Evolutionary conservation across 2,888 invertebrate species (phyloP).

Genomic region (Chymomyza caudatula): DNA sequence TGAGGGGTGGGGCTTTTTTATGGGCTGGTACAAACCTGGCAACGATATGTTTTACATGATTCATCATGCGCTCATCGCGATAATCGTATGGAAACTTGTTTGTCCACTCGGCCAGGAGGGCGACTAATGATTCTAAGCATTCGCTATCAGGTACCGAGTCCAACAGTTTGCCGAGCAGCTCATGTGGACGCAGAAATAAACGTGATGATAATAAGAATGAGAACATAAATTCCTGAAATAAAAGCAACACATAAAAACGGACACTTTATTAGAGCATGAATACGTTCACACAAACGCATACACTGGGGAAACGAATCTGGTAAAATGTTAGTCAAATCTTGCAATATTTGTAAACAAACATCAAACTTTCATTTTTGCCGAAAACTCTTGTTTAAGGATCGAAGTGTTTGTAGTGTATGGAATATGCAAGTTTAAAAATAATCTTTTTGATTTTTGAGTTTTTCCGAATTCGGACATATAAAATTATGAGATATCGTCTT

Average conservation of each 20-base stretch:
- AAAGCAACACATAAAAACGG: slow-evolving; percentile 28
- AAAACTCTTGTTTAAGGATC: no score
- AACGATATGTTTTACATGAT: slow-evolving; percentile 79
- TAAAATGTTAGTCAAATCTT: no score
- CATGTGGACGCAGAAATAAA: slow-evolving; percentile 77
- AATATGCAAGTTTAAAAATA: no score
- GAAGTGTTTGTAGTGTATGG: no score
- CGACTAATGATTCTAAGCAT: slow-evolving; percentile 76
- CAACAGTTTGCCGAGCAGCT: slow-evolving; percentile 76
- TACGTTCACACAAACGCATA: background rate
- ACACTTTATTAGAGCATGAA: background rate
- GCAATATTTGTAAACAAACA: background rate
- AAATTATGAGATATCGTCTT: no score
- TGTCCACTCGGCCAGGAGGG: slow-evolving; percentile 77
- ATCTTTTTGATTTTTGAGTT: no score
- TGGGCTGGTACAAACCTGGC: slow-evolving; percentile 67
- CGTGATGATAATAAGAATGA: slow-evolving; percentile 78
- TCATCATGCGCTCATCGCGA: slow-evolving; percentile 78
- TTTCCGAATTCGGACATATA: no score
- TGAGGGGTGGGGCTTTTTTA: background rate
- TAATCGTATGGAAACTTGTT: slow-evolving; percentile 78
- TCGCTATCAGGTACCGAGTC: slow-evolving; percentile 77
- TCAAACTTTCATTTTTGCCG: no score
- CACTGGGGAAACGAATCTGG: background rate
- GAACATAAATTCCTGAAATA: slow-evolving; percentile 77